Evolutionary conservation across 2,888 invertebrate species (phyloP).

Genomic region (Lycia hirtaria): DNA sequence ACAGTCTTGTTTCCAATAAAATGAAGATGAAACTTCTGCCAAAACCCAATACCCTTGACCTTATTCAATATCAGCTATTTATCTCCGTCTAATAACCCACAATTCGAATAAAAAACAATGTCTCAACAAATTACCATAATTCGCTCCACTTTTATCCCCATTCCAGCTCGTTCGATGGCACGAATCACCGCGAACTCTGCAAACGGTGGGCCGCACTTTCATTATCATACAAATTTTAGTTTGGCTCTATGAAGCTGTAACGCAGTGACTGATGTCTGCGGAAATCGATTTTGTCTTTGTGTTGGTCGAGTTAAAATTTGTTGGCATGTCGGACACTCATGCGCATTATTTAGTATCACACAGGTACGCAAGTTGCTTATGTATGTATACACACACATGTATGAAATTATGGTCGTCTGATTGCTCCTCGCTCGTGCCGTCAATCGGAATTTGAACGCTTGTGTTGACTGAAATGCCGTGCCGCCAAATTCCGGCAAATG

Average conservation of each 20-base stretch:
- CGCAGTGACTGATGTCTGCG: conserved; percentile 13
- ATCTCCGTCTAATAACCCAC: conserved; percentile 11
- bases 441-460: no score
- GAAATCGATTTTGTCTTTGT: no score
- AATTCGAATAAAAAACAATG: conserved; percentile 35
- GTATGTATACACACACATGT: no score
- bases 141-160: conserved; percentile 35
- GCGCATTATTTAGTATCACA: no score
- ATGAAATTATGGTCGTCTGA: no score
- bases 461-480: no score
- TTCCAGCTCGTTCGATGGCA: conserved; percentile 29
- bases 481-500: no score
- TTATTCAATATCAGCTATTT: conserved; percentile 10
- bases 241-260: conserved; percentile 45
- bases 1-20: no score
- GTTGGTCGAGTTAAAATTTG: no score
- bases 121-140: conserved; percentile 35
- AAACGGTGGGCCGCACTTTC: conserved; percentile 52
- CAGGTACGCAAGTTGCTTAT: no score
- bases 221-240: conserved; percentile 74
- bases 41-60: conserved; percentile 16
- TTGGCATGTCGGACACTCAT: no score
- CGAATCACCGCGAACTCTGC: conserved; percentile 52
- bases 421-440: no score
- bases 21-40: neutral